Conservation (phyloP, 2,797 vertebrate species). For the Galago senegalensis region DNA sequence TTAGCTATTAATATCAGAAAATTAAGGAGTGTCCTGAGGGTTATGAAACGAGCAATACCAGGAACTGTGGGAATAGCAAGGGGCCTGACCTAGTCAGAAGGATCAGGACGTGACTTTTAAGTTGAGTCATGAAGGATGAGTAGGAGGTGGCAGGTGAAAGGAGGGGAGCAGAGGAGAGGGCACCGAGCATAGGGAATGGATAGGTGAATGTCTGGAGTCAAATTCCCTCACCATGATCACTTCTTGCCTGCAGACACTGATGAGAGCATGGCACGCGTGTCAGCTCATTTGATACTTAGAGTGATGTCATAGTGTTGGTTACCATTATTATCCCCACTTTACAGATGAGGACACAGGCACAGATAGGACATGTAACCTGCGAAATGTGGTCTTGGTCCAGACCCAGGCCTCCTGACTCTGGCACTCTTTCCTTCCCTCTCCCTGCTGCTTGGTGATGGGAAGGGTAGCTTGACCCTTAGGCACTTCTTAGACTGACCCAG, state of each 20-base stretch:
- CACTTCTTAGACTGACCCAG: neutral
- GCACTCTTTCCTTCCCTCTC: neutral
- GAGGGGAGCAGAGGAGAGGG: neutral
- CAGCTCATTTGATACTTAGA: neutral
- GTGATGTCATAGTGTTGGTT: neutral
- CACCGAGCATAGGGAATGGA: neutral
- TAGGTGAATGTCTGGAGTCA: neutral
- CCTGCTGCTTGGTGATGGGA: neutral
- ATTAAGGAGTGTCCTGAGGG: neutral
- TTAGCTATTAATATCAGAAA: neutral
- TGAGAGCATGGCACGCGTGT: rapidly evolving
- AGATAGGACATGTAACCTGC: neutral
- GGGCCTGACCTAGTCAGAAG: neutral
- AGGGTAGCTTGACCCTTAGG: neutral
- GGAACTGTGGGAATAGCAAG: neutral
- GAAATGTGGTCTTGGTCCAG: neutral
- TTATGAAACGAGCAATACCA: neutral
- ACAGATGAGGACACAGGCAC: neutral
- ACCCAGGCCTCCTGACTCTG: rapidly evolving
- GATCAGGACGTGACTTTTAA: neutral
- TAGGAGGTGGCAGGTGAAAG: neutral
- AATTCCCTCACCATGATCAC: rapidly evolving
- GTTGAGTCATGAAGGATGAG: neutral
- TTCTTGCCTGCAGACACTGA: neutral
- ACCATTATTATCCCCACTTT: neutral